These are phyloP conservation scores for Dryobates pubescens DNA, from an alignment of 2,797 vertebrate species.

Conservation along the genomic window DNA sequence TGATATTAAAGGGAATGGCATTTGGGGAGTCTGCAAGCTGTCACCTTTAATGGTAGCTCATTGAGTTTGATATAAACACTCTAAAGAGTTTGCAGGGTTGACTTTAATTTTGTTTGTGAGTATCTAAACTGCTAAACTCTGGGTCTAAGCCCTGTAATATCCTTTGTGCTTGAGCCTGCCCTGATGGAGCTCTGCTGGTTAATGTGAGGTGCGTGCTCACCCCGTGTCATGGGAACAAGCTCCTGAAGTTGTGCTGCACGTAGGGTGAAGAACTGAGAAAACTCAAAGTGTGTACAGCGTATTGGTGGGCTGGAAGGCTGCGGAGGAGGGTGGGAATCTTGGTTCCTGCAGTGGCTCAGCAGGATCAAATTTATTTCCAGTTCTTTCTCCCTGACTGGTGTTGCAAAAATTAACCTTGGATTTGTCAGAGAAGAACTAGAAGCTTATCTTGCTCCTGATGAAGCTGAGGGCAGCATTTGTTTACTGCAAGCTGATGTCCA, in stretches of 20 bases:
- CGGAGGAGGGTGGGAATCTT: not conserved
- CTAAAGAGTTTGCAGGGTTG: not conserved
- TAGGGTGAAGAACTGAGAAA: not conserved
- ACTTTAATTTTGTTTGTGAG: not conserved
- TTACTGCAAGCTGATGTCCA: not conserved
- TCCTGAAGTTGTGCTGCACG: not conserved
- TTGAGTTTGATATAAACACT: not conserved
- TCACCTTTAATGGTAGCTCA: conserved; percentile 7
- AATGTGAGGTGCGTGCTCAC: not conserved
- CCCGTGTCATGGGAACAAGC: accelerated
- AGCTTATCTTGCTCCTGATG: not conserved
- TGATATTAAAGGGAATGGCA: conserved; percentile 2
- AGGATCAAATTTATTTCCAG: not conserved
- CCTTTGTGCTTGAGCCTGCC: not conserved
- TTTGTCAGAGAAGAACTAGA: not conserved
- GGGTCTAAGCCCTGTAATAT: not conserved
- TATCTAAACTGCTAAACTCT: not conserved
- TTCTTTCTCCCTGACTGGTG: not conserved
- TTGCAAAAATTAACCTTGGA: not conserved
- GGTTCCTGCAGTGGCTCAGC: not conserved
- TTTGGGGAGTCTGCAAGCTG: conserved; percentile 10
- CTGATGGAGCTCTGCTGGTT: not conserved
- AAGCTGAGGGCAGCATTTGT: not conserved
- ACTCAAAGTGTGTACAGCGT: not conserved
- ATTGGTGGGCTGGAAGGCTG: not conserved